Base-by-base conservation (phyloP, 2,113 vertebrate species). In the Antennarius striatus region DNA sequence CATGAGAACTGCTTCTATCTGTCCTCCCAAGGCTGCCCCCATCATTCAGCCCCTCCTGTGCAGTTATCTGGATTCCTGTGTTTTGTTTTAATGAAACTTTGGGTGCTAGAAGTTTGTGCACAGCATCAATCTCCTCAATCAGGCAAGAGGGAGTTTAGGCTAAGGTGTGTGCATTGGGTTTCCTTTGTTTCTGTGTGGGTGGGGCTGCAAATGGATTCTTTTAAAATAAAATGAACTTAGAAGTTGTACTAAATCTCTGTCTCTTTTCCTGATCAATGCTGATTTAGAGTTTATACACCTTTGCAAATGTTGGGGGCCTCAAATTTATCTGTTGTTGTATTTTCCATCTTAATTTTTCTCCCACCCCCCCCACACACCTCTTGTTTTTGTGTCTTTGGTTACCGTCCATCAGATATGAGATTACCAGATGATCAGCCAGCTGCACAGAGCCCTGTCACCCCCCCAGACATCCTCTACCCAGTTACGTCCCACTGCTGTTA, bases 11-110 rank as follows among this genome's bases (percentile, higher is more conserved):
- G 71, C 87, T 91, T 92, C 86, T 80, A 40, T 22, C 68, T 75
- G 60, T 62, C 89, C 87, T 92, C 89, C 77, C 85, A 72, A 83
- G 86, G 76, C 87, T 86, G 77, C 81, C 90, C 86, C 67, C 73
- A 82, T 80, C 81, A 77, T 80, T 84, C 79, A 86, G 75, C 3
- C 22, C 63, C 77, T 55, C 72, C 58, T 48, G 63, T 60, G 46
- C 77, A 40, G 48, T 83, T 87, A 82, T 86, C 77, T 82, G 65
- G 79, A 88, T 83, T 74, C 79, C 50, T 78, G 71, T 45, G 71
- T 84, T 87, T 79, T 61, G 63, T 74, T 88, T 78, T 78, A 86
- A 83, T 87, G 84, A 83, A 86, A 84, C 59, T 77, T 61, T 63
- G 75, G 75, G 75, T 75, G 75, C 75, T 77, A 77, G 73, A 82